Evolutionary conservation across 2,888 invertebrate species (phyloP).

Genomic region (Oscheius onirici): DNA sequence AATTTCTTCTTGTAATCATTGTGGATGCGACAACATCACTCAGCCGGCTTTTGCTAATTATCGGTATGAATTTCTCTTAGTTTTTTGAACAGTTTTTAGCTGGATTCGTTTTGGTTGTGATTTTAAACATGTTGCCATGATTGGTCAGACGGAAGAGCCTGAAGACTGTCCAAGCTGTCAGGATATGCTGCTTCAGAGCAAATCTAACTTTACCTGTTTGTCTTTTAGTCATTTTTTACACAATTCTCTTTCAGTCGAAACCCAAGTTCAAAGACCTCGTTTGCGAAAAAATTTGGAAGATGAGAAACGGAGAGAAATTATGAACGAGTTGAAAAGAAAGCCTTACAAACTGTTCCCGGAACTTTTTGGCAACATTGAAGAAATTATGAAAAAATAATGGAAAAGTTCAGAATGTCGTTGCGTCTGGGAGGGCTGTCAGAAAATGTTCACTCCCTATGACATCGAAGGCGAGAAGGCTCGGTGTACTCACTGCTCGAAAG

Average conservation of each 20-base stretch:
- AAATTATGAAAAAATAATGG: neutral
- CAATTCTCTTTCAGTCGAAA: neutral
- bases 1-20: too few relatives aligned
- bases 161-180: too few relatives aligned
- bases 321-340: neutral
- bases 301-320: neutral
- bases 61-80: too few relatives aligned
- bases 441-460: neutral
- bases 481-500: neutral
- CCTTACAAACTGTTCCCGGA: neutral
- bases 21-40: too few relatives aligned
- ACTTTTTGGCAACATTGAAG: neutral
- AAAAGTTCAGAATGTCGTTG: neutral
- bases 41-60: too few relatives aligned
- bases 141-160: too few relatives aligned
- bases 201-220: too few relatives aligned
- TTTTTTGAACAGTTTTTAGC: too few relatives aligned
- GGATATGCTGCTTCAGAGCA: too few relatives aligned
- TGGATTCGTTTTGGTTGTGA: too few relatives aligned
- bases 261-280: neutral
- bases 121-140: too few relatives aligned
- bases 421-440: constrained; percentile 9
- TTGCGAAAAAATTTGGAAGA: neutral
- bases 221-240: too few relatives aligned
- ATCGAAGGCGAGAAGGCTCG: neutral